Base-by-base conservation (phyloP, 2,888 invertebrate species). In the Cephus rjabovi region DNA sequence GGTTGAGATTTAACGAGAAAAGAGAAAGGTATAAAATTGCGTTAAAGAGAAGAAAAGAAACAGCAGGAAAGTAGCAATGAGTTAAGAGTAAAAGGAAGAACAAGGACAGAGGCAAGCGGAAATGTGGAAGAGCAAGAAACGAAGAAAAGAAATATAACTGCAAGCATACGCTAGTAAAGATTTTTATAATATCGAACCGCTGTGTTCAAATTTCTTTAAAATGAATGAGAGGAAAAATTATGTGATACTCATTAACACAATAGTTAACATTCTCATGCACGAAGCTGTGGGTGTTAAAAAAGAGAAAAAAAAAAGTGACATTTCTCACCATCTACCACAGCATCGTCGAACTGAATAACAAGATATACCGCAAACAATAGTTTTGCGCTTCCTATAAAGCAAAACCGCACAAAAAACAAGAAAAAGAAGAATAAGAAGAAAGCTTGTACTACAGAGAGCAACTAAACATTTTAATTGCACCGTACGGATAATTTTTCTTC, bases 131-230 rank as follows among this genome's bases (percentile, higher is more conserved):
- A 76, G 35, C 76, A 81, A 75, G 75, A 75, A 37, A 40, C 71
- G 71, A 71, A 30, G 12, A 71, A 11, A 71, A 15, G 9, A 71
- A 30, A 74, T 78, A 81, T 80, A 81, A 79, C 77, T 80, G 79
- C 79, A 81, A 81, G 75, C 79, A 79, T 81, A 81, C 76, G 82
- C 82, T 82, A 81, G 81, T 83, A 82, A 81, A 79, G 30, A 84
- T 83, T 84, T 83, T 84, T 83, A 82, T 82, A 81, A 84, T 83
- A 83, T 85, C 81, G 83, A 86, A 83, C 85, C 82, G 80, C 83
- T 86, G 86, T 87, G 86, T 87, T 86, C 87, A 87, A 83, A 74
- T 85, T 86, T 82, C 80, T 84, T 85, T 83, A 37, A 75, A 35
- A 71, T 6, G 35, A 34, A 35, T 34, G 74, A 74, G 37, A 34